Evolutionary conservation across 2,113 vertebrate genomes (phyloP).

Genomic region (Syngnathus scovelli): DNA sequence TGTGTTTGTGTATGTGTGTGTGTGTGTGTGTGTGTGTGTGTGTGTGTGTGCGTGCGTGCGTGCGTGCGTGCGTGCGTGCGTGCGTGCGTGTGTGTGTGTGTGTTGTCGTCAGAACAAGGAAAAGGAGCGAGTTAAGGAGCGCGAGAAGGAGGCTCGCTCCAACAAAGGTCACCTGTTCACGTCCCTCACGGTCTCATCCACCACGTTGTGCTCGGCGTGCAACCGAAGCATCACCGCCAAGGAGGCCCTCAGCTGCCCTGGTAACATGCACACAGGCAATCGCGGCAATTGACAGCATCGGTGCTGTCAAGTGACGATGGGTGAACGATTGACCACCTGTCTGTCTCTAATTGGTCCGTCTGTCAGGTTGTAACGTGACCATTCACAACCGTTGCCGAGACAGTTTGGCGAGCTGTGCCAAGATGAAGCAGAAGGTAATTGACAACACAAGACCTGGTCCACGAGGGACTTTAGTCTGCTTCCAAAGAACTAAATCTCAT

Average conservation of each 20-base stretch:
- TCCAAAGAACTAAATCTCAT: too few relatives aligned
- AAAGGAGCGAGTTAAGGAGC: conserved; percentile 81
- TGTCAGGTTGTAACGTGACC: conserved; percentile 72
- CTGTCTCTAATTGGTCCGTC: background rate
- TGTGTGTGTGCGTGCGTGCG: background rate
- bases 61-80: background rate
- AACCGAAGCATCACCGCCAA: conserved; percentile 94
- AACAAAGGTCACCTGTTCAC: conserved; percentile 92
- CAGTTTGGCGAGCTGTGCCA: conserved; percentile 70
- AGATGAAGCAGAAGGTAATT: conserved; percentile 73
- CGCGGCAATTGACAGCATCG: background rate
- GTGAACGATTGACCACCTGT: background rate
- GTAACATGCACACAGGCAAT: conserved; percentile 57
- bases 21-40: background rate
- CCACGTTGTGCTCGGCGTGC: conserved; percentile 89
- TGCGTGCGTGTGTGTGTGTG: background rate
- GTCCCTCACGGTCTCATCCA: conserved; percentile 85
- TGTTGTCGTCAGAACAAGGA: conserved; percentile 76
- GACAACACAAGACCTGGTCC: too few relatives aligned
- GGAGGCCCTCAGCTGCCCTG: conserved; percentile 89
- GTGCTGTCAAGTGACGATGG: background rate
- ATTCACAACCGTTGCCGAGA: conserved; percentile 77
- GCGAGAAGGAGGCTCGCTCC: conserved; percentile 79
- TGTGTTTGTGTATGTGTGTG: background rate
- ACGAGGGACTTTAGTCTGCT: too few relatives aligned